These are phyloP conservation scores for Tyto alba DNA, from an alignment of 2,113 vertebrate genomes.

Conservation along the genomic window DNA sequence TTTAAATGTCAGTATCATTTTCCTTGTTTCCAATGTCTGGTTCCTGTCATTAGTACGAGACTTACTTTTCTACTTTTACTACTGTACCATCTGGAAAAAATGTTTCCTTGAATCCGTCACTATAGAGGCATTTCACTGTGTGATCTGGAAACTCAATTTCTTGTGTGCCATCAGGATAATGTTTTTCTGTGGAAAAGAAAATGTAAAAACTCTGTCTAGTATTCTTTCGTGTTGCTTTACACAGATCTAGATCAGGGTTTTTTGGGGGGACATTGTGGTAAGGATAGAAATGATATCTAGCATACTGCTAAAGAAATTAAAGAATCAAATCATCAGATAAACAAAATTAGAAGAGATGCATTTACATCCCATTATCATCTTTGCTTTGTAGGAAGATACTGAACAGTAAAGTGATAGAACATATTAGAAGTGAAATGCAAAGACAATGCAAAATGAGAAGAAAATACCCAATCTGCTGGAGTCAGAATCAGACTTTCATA, in stretches of 20 bases:
- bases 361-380: background rate
- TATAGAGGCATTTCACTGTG: slow-evolving; percentile 63
- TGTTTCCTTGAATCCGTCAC: slow-evolving; percentile 67
- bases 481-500: background rate
- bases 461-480: background rate
- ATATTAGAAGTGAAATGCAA: background rate
- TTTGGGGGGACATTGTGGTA: background rate
- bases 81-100: slow-evolving; percentile 75
- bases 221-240: background rate
- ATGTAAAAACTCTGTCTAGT: background rate
- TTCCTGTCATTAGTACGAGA: background rate
- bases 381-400: background rate
- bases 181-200: slow-evolving; percentile 69
- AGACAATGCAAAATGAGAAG: background rate
- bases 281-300: background rate
- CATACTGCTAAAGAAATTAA: background rate
- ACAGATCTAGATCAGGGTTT: background rate
- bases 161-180: slow-evolving; percentile 68
- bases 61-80: slow-evolving; percentile 73
- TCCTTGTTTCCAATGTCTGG: background rate
- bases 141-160: slow-evolving; percentile 77
- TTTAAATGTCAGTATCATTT: background rate
- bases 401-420: background rate
- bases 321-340: background rate
- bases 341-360: background rate